Percentiles rank a stretch among this genome's conserved stretches.
Evolutionary conservation across 1,140 invertebrate species (phyloP).

Genomic region (Reticulitermes speratus): DNA sequence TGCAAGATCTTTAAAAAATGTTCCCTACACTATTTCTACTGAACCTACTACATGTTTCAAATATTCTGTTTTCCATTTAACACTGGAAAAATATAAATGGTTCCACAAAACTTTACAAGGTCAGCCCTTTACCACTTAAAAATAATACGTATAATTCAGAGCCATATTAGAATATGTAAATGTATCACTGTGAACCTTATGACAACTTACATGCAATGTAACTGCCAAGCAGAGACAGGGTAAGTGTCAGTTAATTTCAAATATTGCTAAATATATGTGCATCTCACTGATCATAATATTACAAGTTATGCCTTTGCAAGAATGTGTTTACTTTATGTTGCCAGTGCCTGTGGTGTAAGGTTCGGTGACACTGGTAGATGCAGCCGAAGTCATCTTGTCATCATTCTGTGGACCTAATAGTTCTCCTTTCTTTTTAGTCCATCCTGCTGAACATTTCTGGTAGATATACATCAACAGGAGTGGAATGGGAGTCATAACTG

Average conservation of each 20-base stretch:
- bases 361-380: background rate
- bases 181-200: no score
- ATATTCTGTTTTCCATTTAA: no score
- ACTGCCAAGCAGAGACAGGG: background rate
- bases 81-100: no score
- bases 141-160: no score
- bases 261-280: background rate
- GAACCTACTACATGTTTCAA: no score
- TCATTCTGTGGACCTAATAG: background rate
- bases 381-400: background rate
- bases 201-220: background rate
- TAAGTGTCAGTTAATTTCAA: background rate
- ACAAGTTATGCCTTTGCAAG: background rate
- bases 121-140: no score
- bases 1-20: no score
- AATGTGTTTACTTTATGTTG: background rate
- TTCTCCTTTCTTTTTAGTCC: background rate
- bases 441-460: constrained; percentile 25
- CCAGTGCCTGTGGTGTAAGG: background rate
- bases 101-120: no score
- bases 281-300: background rate
- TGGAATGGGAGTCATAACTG: constrained; percentile 92
- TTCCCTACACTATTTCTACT: no score
- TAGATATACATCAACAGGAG: constrained; percentile 59
- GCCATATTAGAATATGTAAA: no score